Base-by-base conservation (phyloP, 2,113 vertebrate genomes). In the Dicaeum eximium region DNA sequence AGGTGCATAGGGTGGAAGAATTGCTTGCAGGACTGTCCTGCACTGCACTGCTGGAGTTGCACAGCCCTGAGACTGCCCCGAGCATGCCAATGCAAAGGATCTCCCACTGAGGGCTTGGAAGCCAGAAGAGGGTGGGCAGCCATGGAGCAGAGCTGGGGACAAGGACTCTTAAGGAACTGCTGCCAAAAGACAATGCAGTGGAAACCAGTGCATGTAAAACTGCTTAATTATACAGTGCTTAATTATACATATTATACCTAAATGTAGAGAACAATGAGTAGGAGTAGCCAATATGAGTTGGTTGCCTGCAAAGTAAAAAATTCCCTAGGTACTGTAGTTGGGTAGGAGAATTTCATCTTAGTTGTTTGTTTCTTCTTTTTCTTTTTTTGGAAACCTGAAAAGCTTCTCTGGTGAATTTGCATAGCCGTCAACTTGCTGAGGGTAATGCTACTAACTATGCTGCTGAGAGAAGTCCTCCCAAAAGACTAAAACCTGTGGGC, bases 261-360 rank as follows among this genome's bases (percentile, higher is more conserved):
- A 87, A 74, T 44, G 57, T 64, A 79, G 74, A 92, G 92, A 90
- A 82, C 91, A 94, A 89, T 93, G 96, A 95, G 95, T 90, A 93
- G 96, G 95, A 96, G 97, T 93, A 96, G 87, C 82, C 82, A 47
- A 48, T 67, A n/a, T 74, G 66, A 83, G 91, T 80, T 92, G 93
- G 90, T 70, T 93, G 84, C 94, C 94, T 94, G 65, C 33, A 95
- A 95, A 96, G 89, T 95, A 75, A 56, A 54, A 93, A 89, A 93
- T 60, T 95, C 77, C 61, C 61, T 57, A 57, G 72, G 61, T 93
- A 85, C 83, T 96, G 84, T 80, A 93, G 88, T 88, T 93, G 95
- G 89, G 75, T 84, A 92, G 90, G 79, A 95, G 88, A 86, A 95
- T 93, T 93, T 85, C 44, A 87, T 86, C 75, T 96, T 64, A 90